Evolutionary conservation across 2,113 vertebrate species (phyloP).

Genomic region (Tauraco erythrolophus): DNA sequence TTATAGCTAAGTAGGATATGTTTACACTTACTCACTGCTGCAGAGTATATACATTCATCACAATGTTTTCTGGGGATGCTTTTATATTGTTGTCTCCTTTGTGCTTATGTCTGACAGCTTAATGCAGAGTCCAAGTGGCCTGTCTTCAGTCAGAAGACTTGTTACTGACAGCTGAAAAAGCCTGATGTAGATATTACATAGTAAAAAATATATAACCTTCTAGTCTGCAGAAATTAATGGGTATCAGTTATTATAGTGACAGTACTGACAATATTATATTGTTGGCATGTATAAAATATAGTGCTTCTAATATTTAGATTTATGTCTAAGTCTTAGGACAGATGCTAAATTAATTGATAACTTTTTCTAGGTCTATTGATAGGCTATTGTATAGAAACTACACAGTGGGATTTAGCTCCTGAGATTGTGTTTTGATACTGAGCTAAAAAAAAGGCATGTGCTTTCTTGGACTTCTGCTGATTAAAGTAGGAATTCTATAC

Average conservation of each 20-base stretch:
- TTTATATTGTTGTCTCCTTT: background rate
- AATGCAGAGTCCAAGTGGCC: background rate
- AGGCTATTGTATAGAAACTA: background rate
- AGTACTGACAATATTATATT: background rate
- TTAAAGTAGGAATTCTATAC: background rate
- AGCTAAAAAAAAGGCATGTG: background rate
- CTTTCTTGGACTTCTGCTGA: background rate
- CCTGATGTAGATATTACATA: background rate
- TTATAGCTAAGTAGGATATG: background rate
- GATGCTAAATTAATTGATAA: background rate
- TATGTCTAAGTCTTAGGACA: background rate
- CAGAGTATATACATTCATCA: rapidly evolving
- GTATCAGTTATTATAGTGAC: background rate
- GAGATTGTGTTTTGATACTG: background rate
- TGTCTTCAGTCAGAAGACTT: background rate
- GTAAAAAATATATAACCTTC: background rate
- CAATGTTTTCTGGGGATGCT: background rate
- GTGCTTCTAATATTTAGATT: background rate
- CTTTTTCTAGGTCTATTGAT: background rate
- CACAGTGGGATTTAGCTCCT: background rate
- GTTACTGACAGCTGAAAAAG: background rate
- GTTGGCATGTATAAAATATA: background rate
- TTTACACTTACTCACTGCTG: background rate
- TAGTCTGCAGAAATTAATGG: background rate
- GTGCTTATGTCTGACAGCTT: background rate